phyloP scores from a whole-genome alignment of 2,797 vertebrate genomes.

The Hypotaenidia philippensis region DNA sequence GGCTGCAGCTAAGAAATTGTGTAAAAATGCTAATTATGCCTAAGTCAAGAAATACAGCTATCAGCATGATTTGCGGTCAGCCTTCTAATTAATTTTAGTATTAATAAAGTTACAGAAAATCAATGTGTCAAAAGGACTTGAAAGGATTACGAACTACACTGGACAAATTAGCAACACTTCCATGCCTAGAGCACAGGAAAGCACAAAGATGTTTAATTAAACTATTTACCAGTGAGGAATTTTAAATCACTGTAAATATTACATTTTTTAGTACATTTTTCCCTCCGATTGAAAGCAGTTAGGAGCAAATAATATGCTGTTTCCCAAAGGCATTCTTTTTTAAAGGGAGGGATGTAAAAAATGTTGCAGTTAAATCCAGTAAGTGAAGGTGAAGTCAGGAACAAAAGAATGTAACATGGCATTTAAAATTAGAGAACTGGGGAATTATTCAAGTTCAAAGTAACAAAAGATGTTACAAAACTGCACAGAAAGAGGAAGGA shows the following conservation, averaged over 20 bases:
- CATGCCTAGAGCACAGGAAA: slow-evolving; percentile 23
- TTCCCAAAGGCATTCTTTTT: not conserved
- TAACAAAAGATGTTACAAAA: slow-evolving; percentile 19
- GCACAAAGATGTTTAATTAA: slow-evolving; percentile 57
- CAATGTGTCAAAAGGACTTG: slow-evolving; percentile 58
- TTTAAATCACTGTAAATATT: slow-evolving; percentile 38
- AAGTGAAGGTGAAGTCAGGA: not conserved
- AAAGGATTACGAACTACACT: slow-evolving; percentile 51
- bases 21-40: slow-evolving; percentile 43
- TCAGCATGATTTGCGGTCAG: slow-evolving; percentile 40
- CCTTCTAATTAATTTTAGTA: slow-evolving; percentile 57
- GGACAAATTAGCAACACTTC: slow-evolving; percentile 54
- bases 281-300: not conserved
- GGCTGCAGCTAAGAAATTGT: slow-evolving; percentile 4
- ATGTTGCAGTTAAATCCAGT: not conserved
- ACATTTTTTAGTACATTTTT: slow-evolving; percentile 6
- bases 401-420: not conserved
- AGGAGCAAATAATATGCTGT: not conserved
- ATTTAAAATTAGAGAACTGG: slow-evolving; percentile 5
- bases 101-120: slow-evolving; percentile 67
- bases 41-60: slow-evolving; percentile 35
- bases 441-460: not conserved
- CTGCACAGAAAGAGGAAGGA: not conserved
- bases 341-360: not conserved
- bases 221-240: slow-evolving; percentile 39